These are phyloP conservation scores for Pocillopora verrucosa DNA, from an alignment of 64 coral and sea anemone species.

Conservation along the genomic window DNA sequence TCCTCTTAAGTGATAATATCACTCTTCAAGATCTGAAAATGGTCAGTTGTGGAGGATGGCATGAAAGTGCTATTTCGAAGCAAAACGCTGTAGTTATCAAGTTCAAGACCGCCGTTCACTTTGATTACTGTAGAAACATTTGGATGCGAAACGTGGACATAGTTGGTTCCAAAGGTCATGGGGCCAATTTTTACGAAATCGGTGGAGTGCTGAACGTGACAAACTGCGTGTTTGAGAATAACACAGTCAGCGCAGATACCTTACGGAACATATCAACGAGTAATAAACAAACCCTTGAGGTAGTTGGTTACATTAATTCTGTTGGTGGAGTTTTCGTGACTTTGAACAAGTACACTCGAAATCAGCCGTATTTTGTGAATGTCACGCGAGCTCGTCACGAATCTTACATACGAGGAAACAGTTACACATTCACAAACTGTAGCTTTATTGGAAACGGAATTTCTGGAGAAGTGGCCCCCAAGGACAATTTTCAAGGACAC, in stretches of 20 bases:
- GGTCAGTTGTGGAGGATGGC: slow-evolving; percentile 10
- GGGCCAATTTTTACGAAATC: slow-evolving; percentile 38
- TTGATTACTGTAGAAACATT: slow-evolving; percentile 59
- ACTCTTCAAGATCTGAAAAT: slow-evolving; percentile 36
- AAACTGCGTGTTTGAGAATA: slow-evolving; percentile 56
- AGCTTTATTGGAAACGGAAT: slow-evolving; percentile 42
- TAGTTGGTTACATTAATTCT: background rate
- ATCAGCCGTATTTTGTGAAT: background rate
- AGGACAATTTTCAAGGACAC: background rate
- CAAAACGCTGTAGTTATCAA: slow-evolving; percentile 7
- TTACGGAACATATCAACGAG: background rate
- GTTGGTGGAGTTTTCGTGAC: slow-evolving; percentile 47
- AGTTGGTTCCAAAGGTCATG: slow-evolving; percentile 30
- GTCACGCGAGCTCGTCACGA: slow-evolving; percentile 6
- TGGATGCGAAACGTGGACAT: slow-evolving; percentile 28
- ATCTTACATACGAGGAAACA: slow-evolving; percentile 11
- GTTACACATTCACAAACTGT: slow-evolving; percentile 33
- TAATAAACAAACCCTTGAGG: background rate
- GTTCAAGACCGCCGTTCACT: slow-evolving; percentile 26
- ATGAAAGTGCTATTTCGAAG: background rate
- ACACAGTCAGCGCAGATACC: background rate
- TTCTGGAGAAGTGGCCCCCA: background rate
- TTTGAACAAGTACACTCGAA: slow-evolving; percentile 2
- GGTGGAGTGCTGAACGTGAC: slow-evolving; percentile 25
- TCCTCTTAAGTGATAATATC: slow-evolving; percentile 35